Evolutionary conservation across 2,113 vertebrate genomes (phyloP).

Genomic region (Baryphthengus martii): DNA sequence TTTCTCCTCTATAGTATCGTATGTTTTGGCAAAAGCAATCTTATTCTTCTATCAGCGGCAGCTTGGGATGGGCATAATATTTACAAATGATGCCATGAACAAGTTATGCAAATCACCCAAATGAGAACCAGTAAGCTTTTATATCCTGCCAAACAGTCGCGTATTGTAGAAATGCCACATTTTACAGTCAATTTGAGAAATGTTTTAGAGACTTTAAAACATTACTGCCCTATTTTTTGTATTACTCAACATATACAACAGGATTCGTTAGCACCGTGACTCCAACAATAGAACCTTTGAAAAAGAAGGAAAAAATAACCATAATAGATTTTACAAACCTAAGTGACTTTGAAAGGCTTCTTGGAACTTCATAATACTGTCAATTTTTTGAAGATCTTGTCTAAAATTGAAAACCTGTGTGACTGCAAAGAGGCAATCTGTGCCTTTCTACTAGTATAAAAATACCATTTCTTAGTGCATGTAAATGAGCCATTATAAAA

Average conservation of each 20-base stretch:
- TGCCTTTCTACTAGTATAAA: conserved; percentile 34
- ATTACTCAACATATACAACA: conserved; percentile 3
- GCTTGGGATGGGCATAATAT: conserved; percentile 56
- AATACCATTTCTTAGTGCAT: conserved; percentile 11
- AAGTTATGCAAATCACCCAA: conserved; percentile 60
- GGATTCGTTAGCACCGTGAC: neutral
- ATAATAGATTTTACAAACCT: conserved; percentile 38
- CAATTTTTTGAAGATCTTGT: conserved; percentile 54
- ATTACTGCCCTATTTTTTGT: conserved; percentile 44
- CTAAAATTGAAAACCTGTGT: conserved; percentile 54
- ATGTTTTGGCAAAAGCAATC: conserved; percentile 31
- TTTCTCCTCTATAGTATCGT: neutral
- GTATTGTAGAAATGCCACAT: conserved; percentile 43
- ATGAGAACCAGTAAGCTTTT: conserved; percentile 58
- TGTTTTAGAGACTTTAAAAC: conserved; percentile 53
- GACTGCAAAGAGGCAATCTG: conserved; percentile 38
- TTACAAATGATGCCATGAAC: conserved; percentile 61
- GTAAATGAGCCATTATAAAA: conserved; percentile 61
- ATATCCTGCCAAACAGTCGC: conserved; percentile 22
- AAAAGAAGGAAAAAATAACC: neutral
- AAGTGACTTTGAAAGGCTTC: conserved; percentile 48
- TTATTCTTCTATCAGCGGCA: conserved; percentile 38
- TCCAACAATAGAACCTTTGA: conserved; percentile 10
- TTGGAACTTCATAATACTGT: conserved; percentile 43
- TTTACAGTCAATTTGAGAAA: conserved; percentile 63